Evolutionary conservation across 2,888 invertebrate species (phyloP).

Genomic region (Cheilosia variabilis): DNA sequence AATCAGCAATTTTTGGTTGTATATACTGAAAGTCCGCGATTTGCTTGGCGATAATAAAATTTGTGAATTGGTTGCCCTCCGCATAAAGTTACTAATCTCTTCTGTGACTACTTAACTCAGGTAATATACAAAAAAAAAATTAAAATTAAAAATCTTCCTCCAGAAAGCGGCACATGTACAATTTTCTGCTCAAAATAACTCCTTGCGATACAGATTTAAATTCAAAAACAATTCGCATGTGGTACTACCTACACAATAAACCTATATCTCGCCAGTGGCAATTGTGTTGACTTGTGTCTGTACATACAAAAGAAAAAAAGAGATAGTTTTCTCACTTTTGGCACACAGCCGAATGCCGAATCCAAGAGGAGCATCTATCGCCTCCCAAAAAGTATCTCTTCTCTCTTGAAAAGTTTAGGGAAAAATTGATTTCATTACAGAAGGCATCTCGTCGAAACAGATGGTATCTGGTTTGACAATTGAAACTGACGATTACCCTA

Average conservation of each 20-base stretch:
- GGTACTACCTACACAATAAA: constrained; percentile 8
- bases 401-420: neutral
- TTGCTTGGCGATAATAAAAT: too few species aligned
- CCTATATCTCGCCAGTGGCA: constrained; percentile 30
- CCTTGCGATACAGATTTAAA: too few species aligned
- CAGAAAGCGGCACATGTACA: too few species aligned
- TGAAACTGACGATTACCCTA: constrained; percentile 68
- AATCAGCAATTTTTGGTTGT: too few species aligned
- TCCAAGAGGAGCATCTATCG: neutral
- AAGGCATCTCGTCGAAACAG: constrained; percentile 27
- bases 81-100: too few species aligned
- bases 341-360: constrained; percentile 19
- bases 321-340: constrained; percentile 9
- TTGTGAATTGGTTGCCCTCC: too few species aligned
- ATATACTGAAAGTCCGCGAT: too few species aligned
- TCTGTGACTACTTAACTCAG: too few species aligned
- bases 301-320: neutral
- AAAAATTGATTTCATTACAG: constrained; percentile 44
- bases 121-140: too few species aligned
- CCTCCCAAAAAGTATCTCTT: constrained; percentile 18
- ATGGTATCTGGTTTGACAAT: constrained; percentile 66
- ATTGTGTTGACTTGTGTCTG: constrained; percentile 25
- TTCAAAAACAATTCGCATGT: too few species aligned
- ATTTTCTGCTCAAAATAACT: too few species aligned
- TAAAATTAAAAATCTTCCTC: too few species aligned